phyloP scores from a whole-genome alignment of 2,797 vertebrate genomes.

The Epinephelus coioides region DNA sequence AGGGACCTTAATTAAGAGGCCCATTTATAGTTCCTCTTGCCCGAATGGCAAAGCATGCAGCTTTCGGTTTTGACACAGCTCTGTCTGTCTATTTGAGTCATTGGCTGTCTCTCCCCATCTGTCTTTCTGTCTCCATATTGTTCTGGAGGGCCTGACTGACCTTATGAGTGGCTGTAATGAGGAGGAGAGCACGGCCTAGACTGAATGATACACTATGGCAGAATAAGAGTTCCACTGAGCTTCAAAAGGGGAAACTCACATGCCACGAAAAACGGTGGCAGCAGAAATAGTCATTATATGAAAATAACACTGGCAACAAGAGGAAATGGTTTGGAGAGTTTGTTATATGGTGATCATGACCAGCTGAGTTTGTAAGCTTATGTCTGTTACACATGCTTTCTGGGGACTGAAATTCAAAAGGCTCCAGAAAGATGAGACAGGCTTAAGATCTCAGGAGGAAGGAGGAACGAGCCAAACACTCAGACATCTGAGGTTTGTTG shows the following conservation, averaged over 20 bases:
- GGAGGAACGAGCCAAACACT: neutral
- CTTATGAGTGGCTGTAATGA: constrained; percentile 68
- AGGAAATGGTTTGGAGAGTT: neutral
- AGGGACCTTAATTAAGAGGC: constrained; percentile 73
- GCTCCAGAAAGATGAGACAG: neutral
- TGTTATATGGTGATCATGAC: neutral
- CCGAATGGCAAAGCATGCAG: constrained; percentile 39
- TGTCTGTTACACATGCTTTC: no score
- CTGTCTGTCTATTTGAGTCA: constrained; percentile 56
- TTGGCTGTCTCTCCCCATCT: constrained; percentile 51
- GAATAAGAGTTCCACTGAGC: neutral
- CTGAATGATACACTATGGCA: constrained; percentile 17
- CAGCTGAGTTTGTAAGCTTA: no score
- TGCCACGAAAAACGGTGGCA: neutral
- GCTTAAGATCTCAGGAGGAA: neutral
- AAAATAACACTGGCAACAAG: neutral
- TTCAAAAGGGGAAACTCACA: neutral
- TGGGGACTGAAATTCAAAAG: no score
- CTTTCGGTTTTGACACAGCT: constrained; percentile 52
- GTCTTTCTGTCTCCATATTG: constrained; percentile 48
- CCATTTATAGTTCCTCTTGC: constrained; percentile 69
- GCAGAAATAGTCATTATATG: neutral
- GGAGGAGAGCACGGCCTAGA: constrained; percentile 2
- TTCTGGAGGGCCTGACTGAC: constrained; percentile 68
- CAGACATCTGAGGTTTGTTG: no score